Percentiles rank a stretch among this genome's conserved stretches.
Conservation (phyloP, 2,113 vertebrate species). For the Eupsittula cactorum region DNA sequence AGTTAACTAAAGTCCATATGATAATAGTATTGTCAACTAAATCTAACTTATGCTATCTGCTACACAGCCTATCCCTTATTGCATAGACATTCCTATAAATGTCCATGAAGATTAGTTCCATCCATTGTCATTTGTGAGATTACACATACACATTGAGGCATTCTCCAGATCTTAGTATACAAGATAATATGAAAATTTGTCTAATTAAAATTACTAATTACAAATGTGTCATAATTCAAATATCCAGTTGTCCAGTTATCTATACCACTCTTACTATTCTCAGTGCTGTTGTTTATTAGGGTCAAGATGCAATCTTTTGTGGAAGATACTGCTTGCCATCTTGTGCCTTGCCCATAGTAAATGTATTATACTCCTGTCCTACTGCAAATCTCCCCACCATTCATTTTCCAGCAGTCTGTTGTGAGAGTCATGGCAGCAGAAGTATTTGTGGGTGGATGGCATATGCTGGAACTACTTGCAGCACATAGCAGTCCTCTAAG, state of each 20-base stretch:
- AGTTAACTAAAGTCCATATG: not conserved
- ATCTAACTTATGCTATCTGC: not conserved
- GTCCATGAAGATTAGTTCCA: not conserved
- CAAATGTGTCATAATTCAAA: not conserved
- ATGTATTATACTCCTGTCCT: not conserved
- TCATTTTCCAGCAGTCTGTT: slow-evolving; percentile 1
- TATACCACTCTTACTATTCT: not conserved
- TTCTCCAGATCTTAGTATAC: not conserved
- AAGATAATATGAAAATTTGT: not conserved
- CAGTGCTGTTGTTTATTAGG: not conserved
- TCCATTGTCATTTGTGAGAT: not conserved
- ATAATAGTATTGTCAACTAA: not conserved
- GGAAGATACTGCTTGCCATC: not conserved
- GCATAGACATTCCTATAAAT: not conserved
- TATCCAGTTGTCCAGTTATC: not conserved
- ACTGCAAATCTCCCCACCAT: not conserved
- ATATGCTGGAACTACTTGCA: not conserved
- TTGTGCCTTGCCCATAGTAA: not conserved
- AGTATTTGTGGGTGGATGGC: slow-evolving; percentile 25
- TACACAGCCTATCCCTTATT: not conserved
- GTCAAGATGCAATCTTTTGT: not conserved
- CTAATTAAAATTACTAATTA: not conserved
- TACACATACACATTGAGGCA: not conserved
- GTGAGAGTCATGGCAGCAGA: slow-evolving; percentile 1
- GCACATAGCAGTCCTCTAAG: slow-evolving; percentile 1